Evolutionary conservation across 2,797 vertebrate species (phyloP), one percentile per base, ranked within the genome.

Genomic region (Tympanoctomys barrerae): DNA sequence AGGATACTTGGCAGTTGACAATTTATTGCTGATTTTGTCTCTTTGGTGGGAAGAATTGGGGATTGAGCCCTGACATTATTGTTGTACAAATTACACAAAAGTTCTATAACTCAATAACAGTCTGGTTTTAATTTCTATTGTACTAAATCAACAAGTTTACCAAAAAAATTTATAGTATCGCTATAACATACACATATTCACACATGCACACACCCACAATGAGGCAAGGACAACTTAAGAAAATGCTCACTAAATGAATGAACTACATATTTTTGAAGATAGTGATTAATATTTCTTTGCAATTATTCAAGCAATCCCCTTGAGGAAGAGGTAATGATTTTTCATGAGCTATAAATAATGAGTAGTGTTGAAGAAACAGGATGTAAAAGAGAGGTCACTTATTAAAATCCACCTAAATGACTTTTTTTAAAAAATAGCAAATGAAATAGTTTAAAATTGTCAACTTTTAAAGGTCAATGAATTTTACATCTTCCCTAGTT

Each of bases 361-460:
- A 92, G 2, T 31, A 84, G 16, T 7, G 16, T 19, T 87, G 31
- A 59, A 78, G 8, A 84, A 87, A 84, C 8, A 36, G 8, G 10
- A 87, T 59, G 42, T 86, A 71, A 82, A 59, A 46, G 54, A 79
- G 1, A 16, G 24, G 7, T 5, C 82, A 7, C 26, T 71, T 71
- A 83, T 28, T 46, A 87, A 90, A 71, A 71, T 79, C 62, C 87
- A 21, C 19, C 7, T 81, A 79, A 26, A 79, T 5, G n/a, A 79
- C 16, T 33, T 68, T 39, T 39, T 52, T 88, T 77, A 39, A 46
- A 86, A 83, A 52, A 87, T 39, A 36, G 28, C 33, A 94, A 92
- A 94, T 46, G 3, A 57, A 90, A 36, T 66, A 26, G 36, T 80
- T 88, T 88, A 88, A 93, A 42, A 79, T 39, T 71, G 24, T 54